These are phyloP conservation scores for Lasiurus borealis DNA, from an alignment of 2,113 vertebrate species.

Conservation along the genomic window DNA sequence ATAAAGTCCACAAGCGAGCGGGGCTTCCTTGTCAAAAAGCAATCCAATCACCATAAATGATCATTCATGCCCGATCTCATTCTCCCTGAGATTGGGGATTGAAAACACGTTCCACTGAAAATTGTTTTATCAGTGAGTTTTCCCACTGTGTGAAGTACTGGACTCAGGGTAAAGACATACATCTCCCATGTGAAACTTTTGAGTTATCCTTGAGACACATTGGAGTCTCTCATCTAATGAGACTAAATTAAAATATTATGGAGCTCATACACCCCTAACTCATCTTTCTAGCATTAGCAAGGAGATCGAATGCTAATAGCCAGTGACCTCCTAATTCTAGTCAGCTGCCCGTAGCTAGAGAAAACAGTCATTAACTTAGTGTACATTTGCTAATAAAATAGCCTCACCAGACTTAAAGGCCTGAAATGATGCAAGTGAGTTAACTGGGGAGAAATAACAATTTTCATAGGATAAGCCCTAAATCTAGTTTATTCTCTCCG, in stretches of 20 bases:
- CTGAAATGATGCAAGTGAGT: slow-evolving; percentile 44
- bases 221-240: slow-evolving; percentile 47
- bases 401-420: slow-evolving; percentile 35
- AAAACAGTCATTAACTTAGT: slow-evolving; percentile 62
- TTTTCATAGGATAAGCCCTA: slow-evolving; percentile 57
- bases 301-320: slow-evolving; percentile 70
- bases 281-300: slow-evolving; percentile 50
- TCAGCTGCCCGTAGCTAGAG: slow-evolving; percentile 55
- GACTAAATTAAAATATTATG: slow-evolving; percentile 69
- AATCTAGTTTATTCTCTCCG: slow-evolving; percentile 33
- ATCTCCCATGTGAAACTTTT: slow-evolving; percentile 20
- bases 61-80: slow-evolving; percentile 42
- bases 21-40: slow-evolving; percentile 60
- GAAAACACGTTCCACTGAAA: slow-evolving; percentile 15
- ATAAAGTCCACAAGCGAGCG: slow-evolving; percentile 34
- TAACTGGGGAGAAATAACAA: neutral
- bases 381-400: slow-evolving; percentile 62
- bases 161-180: neutral
- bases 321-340: slow-evolving; percentile 68
- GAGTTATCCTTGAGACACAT: slow-evolving; percentile 21
- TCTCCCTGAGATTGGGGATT: slow-evolving; percentile 23
- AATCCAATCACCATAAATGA: slow-evolving; percentile 66
- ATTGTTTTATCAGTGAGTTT: neutral
- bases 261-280: neutral
- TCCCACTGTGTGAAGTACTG: neutral